Conservation (phyloP, 2,888 invertebrate species). For the Nebria salina region DNA sequence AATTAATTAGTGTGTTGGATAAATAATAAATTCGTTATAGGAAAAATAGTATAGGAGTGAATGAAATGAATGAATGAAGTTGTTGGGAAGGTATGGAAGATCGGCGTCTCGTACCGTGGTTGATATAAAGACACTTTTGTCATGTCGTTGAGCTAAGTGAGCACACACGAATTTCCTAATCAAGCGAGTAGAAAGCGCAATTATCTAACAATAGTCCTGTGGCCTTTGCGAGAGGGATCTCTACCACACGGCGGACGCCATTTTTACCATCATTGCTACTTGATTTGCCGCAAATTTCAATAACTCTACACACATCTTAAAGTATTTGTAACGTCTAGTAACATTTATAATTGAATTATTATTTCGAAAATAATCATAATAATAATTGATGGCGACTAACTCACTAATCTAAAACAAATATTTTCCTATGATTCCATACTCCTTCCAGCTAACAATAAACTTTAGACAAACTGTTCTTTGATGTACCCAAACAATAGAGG, state of each 20-base stretch:
- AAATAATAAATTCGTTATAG: too few relatives aligned
- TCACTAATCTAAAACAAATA: background rate
- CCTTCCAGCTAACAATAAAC: background rate
- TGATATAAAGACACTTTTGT: constrained; percentile 48
- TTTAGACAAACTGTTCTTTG: background rate
- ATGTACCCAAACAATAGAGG: background rate
- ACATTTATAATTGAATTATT: background rate
- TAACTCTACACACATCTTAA: background rate
- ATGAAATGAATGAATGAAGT: constrained; percentile 1
- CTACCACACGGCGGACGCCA: constrained; percentile 6
- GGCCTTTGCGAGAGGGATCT: constrained; percentile 44
- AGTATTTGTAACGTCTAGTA: too few relatives aligned
- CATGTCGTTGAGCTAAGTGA: constrained; percentile 49
- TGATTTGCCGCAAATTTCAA: constrained; percentile 25
- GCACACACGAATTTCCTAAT: constrained; percentile 49
- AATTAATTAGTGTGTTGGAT: too few relatives aligned
- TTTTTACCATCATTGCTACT: constrained; percentile 11
- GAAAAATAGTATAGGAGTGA: background rate
- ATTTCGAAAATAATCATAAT: background rate
- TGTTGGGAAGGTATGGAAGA: background rate
- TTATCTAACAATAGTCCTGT: constrained; percentile 49
- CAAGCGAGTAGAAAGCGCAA: constrained; percentile 48
- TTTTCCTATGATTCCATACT: background rate
- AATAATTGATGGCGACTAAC: background rate
- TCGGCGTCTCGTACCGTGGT: constrained; percentile 19